Evolutionary conservation across 1,140 invertebrate genomes (phyloP).

Genomic region (Drosophila pruinosa): DNA sequence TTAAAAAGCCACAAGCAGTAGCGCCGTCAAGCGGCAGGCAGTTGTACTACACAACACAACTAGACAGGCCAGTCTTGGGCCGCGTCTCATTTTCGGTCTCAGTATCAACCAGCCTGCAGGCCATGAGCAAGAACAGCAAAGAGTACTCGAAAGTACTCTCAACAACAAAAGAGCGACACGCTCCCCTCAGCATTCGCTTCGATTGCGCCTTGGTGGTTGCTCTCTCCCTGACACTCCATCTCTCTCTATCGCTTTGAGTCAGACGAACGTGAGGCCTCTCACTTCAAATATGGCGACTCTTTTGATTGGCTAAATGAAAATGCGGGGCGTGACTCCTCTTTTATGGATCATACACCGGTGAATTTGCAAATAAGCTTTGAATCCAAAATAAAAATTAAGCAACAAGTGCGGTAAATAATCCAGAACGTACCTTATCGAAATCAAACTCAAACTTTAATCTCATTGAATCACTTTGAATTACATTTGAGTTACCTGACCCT

Average conservation of each 20-base stretch:
- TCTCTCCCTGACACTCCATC: conserved; percentile 8
- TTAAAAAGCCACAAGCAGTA: conserved; percentile 34
- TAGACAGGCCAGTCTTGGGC: conserved; percentile 16
- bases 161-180: conserved; percentile 26
- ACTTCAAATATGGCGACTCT: conserved; percentile 71
- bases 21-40: conserved; percentile 54
- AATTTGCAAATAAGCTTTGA: conserved; percentile 34
- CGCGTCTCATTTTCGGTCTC: neutral
- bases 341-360: conserved; percentile 15
- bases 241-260: conserved; percentile 20
- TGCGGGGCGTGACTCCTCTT: conserved; percentile 33
- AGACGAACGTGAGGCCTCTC: conserved; percentile 39
- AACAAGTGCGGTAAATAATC: conserved; percentile 61
- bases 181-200: conserved; percentile 54
- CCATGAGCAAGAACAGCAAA: conserved; percentile 9
- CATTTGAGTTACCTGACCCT: no score
- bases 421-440: conserved; percentile 28
- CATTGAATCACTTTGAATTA: conserved; percentile 51
- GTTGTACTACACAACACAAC: conserved; percentile 45
- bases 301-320: conserved; percentile 49
- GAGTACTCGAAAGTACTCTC: neutral
- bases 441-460: conserved; percentile 21
- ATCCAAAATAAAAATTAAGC: conserved; percentile 38
- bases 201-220: conserved; percentile 56
- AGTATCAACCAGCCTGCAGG: conserved; percentile 14